Base-by-base conservation (phyloP, 1,140 invertebrate genomes). In the Procambarus virginalis region DNA sequence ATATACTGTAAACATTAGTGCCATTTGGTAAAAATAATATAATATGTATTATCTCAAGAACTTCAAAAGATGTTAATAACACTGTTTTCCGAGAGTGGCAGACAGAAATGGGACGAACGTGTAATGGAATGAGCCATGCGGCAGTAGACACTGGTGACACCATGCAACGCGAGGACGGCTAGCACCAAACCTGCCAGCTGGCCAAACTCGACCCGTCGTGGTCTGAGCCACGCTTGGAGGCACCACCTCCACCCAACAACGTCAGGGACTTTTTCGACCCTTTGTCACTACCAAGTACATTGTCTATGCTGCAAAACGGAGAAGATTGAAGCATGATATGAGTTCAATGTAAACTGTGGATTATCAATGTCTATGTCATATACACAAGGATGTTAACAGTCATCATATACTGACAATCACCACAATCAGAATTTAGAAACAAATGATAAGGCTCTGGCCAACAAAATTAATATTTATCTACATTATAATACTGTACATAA, bases 221-320 rank as follows among this genome's bases (percentile, higher is more conserved):
- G 85, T 86, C 85, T 73, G 86, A 88, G 82, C 90, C 85, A 88
- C 82, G 81, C 60, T 84, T 87, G 48, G 86, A 70, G 73, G 58
- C 81, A 87, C 86, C 82, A 60, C 79, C 80, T 81, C 73, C 86
- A 55, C 49, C 81, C 58, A 84, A 78, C 81, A 91, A 91, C 81
- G 85, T 68, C 85, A 87, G 86, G 81, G 90, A 88, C 76, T 87
- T 84, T 84, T 88, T 88, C 81, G 90, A 91, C 80, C 82, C 90
- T 79, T 91, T 91, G 73, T 91, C 90, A 91, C 85, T 84, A 91
- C 82, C 85, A 91, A 91, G 84, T 87, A 91, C 90, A 88, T 88
- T 88, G 76, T 91, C 90, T 83, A 91, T 91, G 90, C 90, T 91
- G 90, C 51, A 91, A 91, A 91, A 84, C 58, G 68, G 81, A 87